These are phyloP conservation scores for Xanthia togata DNA, from an alignment of 2,888 invertebrate genomes.

Conservation along the genomic window DNA sequence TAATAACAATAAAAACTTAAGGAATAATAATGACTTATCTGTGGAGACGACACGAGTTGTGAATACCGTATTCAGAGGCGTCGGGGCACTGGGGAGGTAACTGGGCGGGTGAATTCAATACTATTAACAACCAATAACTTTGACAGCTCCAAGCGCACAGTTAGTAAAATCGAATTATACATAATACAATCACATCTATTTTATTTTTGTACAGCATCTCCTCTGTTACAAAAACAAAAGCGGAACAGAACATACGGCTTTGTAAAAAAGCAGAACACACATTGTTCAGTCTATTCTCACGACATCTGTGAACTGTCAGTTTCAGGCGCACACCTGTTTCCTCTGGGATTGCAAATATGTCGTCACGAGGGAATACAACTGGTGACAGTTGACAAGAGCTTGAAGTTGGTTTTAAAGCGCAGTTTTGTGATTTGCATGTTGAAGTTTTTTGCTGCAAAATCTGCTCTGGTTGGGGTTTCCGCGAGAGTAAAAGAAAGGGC, in stretches of 20 bases:
- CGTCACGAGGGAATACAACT: constrained; percentile 36
- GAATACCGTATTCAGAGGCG: too few relatives aligned
- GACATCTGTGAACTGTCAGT: constrained; percentile 65
- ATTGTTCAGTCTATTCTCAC: constrained; percentile 52
- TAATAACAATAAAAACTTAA: too few relatives aligned
- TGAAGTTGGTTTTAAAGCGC: constrained; percentile 13
- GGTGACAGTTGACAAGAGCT: constrained; percentile 45
- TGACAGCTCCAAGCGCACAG: too few relatives aligned
- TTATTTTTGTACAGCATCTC: neutral
- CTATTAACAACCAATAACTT: too few relatives aligned
- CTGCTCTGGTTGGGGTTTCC: neutral
- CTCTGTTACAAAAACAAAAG: constrained; percentile 36
- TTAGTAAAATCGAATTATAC: too few relatives aligned
- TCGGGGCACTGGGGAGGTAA: too few relatives aligned
- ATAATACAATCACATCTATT: too few relatives aligned
- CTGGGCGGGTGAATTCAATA: too few relatives aligned
- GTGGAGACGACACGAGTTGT: too few relatives aligned
- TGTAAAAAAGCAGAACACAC: constrained; percentile 43
- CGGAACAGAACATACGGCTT: constrained; percentile 24
- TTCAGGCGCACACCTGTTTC: constrained; percentile 65
- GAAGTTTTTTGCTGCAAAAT: neutral
- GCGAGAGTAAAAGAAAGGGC: neutral
- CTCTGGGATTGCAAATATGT: constrained; percentile 60
- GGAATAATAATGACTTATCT: too few relatives aligned
- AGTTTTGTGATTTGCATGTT: constrained; percentile 8